Conservation (phyloP, 2,888 invertebrate species). For the Tigriopus californicus region DNA sequence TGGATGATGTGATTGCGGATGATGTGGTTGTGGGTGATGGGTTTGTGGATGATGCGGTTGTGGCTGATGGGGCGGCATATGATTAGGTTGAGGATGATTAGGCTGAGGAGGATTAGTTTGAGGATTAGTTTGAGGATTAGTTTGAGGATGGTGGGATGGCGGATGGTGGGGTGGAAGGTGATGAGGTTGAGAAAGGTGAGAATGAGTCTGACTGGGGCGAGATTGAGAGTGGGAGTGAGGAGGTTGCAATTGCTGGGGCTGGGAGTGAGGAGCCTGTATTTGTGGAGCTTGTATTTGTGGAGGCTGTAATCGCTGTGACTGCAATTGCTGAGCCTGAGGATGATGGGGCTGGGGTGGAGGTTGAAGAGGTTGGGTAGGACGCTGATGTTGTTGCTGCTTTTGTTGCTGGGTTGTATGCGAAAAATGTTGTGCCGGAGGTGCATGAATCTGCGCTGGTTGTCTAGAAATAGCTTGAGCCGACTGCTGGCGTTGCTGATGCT, state of each 20-base stretch:
- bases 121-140: not conserved
- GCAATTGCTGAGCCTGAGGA: not conserved
- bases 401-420: not conserved
- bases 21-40: not conserved
- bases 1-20: too few relatives aligned
- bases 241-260: not conserved
- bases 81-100: too few relatives aligned
- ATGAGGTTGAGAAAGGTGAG: not conserved
- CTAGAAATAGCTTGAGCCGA: not conserved
- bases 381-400: too few relatives aligned
- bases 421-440: not conserved
- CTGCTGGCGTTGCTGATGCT: not conserved
- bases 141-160: not conserved
- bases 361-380: not conserved
- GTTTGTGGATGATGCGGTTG: not conserved
- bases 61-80: too few relatives aligned
- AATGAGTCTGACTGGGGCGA: not conserved
- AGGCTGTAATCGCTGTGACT: not conserved
- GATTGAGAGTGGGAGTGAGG: not conserved
- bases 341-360: not conserved
- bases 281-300: not conserved
- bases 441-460: not conserved
- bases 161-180: not conserved
- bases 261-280: not conserved
- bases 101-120: too few relatives aligned